Conservation (phyloP, 2,113 vertebrate genomes). For the Zosterops lateralis region DNA sequence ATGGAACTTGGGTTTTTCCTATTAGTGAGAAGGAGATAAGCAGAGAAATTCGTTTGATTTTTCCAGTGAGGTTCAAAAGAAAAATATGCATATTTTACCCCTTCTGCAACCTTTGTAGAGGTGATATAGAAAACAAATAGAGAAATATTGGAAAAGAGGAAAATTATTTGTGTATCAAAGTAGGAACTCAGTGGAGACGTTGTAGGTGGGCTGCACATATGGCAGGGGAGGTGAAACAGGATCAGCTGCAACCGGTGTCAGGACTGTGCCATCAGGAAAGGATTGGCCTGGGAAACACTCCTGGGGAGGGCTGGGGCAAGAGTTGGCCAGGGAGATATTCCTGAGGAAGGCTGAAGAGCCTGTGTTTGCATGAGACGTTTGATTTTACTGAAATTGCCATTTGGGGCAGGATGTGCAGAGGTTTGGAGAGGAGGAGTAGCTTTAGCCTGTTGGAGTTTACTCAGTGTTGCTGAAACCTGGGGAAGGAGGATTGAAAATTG, state of each 20-base stretch:
- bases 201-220: neutral
- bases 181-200: fast-evolving
- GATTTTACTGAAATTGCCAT: neutral
- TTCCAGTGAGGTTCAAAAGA: neutral
- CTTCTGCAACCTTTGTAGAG: neutral
- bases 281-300: neutral
- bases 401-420: neutral
- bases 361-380: fast-evolving
- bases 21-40: neutral
- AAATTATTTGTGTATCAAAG: neutral
- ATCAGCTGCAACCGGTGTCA: neutral
- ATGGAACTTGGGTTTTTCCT: neutral
- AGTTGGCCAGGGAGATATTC: neutral
- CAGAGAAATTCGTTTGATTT: neutral
- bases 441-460: neutral
- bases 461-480: neutral
- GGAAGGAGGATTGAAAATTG: neutral
- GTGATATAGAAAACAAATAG: neutral
- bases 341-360: neutral
- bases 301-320: neutral
- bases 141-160: neutral
- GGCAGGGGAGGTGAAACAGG: neutral
- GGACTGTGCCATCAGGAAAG: neutral
- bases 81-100: neutral
- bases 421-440: neutral